Conservation (phyloP, 1,140 invertebrate species). For the Trinorchestia longiramus region DNA sequence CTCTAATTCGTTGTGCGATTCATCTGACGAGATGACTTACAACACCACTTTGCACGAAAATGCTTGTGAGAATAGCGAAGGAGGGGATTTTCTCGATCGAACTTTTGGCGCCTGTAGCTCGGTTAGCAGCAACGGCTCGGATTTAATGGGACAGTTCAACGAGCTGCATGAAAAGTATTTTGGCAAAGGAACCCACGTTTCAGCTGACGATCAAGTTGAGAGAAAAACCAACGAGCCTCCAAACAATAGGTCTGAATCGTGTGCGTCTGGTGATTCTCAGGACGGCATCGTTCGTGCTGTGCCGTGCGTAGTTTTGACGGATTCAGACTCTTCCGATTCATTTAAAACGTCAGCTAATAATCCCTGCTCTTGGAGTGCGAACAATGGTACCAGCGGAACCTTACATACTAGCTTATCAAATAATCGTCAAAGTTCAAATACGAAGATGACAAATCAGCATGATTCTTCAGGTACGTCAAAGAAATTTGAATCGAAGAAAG, state of each 20-base stretch:
- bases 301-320: slow-evolving; percentile 34
- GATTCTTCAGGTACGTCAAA: background rate
- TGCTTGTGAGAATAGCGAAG: background rate
- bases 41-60: slow-evolving; percentile 36
- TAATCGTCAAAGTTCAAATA: background rate
- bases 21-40: slow-evolving; percentile 24
- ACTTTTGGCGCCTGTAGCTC: slow-evolving; percentile 47
- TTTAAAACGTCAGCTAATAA: background rate
- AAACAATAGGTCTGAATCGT: background rate
- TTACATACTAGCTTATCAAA: background rate
- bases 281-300: slow-evolving; percentile 45
- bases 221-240: background rate
- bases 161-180: slow-evolving; percentile 42
- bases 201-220: background rate
- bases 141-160: slow-evolving; percentile 49
- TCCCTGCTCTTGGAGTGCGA: background rate
- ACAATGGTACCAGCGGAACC: background rate
- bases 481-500: background rate
- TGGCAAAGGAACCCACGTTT: background rate
- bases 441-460: background rate
- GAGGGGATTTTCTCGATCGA: background rate
- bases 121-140: slow-evolving; percentile 31
- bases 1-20: background rate
- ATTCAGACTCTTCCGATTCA: slow-evolving; percentile 40
- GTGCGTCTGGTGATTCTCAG: slow-evolving; percentile 31